These are phyloP conservation scores for Xylocopa sonorina DNA, from an alignment of 1,140 invertebrate genomes.

Conservation along the genomic window DNA sequence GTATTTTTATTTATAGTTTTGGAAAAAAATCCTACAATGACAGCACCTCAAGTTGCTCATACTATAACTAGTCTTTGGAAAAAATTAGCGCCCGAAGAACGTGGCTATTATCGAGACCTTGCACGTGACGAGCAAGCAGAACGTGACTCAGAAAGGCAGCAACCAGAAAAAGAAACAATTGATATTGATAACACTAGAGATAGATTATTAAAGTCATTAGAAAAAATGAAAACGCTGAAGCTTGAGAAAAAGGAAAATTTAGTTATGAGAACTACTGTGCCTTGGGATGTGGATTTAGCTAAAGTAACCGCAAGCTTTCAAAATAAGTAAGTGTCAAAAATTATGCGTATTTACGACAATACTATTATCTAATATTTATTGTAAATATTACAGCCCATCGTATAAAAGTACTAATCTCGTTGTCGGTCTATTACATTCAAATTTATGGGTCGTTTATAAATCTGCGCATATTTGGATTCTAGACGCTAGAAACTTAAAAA, in stretches of 20 bases:
- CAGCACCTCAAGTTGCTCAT: constrained; percentile 76
- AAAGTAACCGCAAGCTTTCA: constrained; percentile 52
- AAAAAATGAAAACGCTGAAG: constrained; percentile 69
- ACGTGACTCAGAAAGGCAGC: background rate
- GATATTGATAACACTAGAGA: constrained; percentile 61
- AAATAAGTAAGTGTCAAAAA: constrained; percentile 37
- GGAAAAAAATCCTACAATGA: constrained; percentile 73
- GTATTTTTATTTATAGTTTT: constrained; percentile 55
- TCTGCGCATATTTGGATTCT: constrained; percentile 66
- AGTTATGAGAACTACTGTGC: constrained; percentile 61
- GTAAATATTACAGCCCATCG: constrained; percentile 41
- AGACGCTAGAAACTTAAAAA: constrained; percentile 57
- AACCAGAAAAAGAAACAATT: constrained; percentile 46
- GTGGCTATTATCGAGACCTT: constrained; percentile 77
- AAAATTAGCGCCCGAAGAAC: constrained; percentile 76
- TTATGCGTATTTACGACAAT: constrained; percentile 17
- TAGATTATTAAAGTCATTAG: constrained; percentile 64
- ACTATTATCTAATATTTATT: constrained; percentile 31
- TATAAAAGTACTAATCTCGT: constrained; percentile 48
- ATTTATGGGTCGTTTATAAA: constrained; percentile 68
- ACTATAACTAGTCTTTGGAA: constrained; percentile 77
- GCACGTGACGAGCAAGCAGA: constrained; percentile 56
- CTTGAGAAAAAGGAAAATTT: constrained; percentile 52
- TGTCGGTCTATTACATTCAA: constrained; percentile 62
- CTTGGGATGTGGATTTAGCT: constrained; percentile 64